Evolutionary conservation across 2,797 vertebrate genomes (phyloP).

Genomic region (Rhynchotus rufescens): DNA sequence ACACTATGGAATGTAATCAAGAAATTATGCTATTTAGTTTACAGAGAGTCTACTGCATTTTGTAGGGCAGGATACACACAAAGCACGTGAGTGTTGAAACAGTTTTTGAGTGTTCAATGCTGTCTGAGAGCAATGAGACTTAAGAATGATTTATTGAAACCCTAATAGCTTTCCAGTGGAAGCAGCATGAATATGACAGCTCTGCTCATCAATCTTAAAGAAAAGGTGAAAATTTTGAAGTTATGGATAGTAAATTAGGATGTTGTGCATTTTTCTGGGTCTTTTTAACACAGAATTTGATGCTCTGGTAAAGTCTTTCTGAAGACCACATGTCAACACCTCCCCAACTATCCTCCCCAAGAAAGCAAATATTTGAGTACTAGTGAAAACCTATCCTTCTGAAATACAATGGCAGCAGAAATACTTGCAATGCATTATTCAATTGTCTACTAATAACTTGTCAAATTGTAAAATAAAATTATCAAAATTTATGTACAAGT

Average conservation of each 20-base stretch:
- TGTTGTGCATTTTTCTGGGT: constrained; percentile 7
- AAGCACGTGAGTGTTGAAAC: background rate
- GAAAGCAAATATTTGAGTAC: background rate
- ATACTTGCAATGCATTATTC: background rate
- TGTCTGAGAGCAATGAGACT: background rate
- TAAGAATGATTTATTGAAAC: background rate
- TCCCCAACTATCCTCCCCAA: background rate
- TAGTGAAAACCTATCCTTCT: background rate
- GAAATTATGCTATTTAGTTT: background rate
- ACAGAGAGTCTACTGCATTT: background rate
- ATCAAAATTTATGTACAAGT: background rate
- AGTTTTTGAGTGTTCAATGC: background rate
- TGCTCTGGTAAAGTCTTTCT: background rate
- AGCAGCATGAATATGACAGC: background rate
- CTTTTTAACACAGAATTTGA: background rate
- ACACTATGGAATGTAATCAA: background rate
- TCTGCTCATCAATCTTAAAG: constrained; percentile 2
- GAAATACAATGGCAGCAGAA: background rate
- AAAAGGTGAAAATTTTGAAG: background rate
- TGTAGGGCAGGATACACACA: background rate
- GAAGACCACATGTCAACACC: constrained; percentile 19
- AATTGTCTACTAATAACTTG: background rate
- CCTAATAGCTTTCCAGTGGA: background rate
- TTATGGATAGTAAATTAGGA: background rate
- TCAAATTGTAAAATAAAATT: background rate